These are phyloP conservation scores for Orchesella flavescens DNA, from an alignment of 2,888 invertebrate species.

Conservation along the genomic window DNA sequence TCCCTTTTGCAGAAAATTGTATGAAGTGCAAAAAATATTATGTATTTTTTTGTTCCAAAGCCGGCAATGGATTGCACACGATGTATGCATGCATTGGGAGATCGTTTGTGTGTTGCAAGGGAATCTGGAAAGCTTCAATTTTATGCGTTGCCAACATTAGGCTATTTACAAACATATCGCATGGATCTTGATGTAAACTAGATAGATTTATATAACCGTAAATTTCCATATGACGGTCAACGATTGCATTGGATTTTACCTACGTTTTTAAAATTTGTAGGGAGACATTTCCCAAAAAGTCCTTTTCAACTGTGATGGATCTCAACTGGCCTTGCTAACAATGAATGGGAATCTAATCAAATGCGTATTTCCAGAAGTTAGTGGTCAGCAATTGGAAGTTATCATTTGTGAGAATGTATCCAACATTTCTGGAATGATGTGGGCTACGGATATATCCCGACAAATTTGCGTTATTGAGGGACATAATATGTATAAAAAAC, in stretches of 20 bases:
- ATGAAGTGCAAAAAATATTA: not conserved
- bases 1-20: no score
- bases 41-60: slow-evolving; percentile 20
- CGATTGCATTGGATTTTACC: not conserved
- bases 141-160: slow-evolving; percentile 52
- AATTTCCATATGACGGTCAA: not conserved
- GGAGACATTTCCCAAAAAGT: slow-evolving; percentile 54
- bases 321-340: slow-evolving; percentile 30
- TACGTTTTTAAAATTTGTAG: not conserved
- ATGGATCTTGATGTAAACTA: slow-evolving; percentile 41
- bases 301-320: slow-evolving; percentile 43
- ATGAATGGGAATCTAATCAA: slow-evolving; percentile 48
- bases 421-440: slow-evolving; percentile 32
- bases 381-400: slow-evolving; percentile 36
- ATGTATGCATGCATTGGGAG: slow-evolving; percentile 45
- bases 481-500: slow-evolving; percentile 33
- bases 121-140: slow-evolving; percentile 56
- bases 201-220: not conserved
- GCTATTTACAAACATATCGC: slow-evolving; percentile 40
- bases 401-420: slow-evolving; percentile 40
- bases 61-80: slow-evolving; percentile 40
- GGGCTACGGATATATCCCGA: slow-evolving; percentile 43
- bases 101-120: slow-evolving; percentile 45
- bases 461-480: slow-evolving; percentile 46
- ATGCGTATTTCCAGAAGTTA: slow-evolving; percentile 28